Percentiles rank a stretch among this genome's conserved stretches.
phyloP scores from a whole-genome alignment of 2,888 invertebrate species.

The Hyposoter didymator region DNA sequence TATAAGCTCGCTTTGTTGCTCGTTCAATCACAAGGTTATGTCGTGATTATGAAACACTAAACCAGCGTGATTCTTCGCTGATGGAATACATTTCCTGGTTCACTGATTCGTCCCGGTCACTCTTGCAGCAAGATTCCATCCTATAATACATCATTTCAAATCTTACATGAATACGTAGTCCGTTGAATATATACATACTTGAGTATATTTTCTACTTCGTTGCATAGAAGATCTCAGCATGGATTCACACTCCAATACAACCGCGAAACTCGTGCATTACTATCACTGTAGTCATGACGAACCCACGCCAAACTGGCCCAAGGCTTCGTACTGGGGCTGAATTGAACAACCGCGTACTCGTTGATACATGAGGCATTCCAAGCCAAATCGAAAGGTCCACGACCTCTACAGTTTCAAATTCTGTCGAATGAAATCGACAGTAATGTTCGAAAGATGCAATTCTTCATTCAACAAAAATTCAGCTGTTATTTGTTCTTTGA shows the following conservation, averaged over 20 bases:
- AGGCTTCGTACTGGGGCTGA: constrained; percentile 59
- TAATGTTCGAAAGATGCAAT: neutral
- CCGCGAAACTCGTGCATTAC: constrained; percentile 14
- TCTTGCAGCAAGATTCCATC: neutral
- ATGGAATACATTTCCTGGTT: constrained; percentile 5
- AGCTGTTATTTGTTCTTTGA: neutral
- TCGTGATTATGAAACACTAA: constrained; percentile 1
- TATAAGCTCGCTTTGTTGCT: neutral
- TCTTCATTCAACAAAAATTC: neutral
- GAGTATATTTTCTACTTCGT: constrained; percentile 10
- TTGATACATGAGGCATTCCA: constrained; percentile 9
- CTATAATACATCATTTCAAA: constrained; percentile 1
- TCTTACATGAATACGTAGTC: constrained; percentile 2
- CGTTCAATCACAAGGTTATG: constrained; percentile 7
- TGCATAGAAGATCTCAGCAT: constrained; percentile 16
- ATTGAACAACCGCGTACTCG: constrained; percentile 52
- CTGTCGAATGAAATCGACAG: neutral
- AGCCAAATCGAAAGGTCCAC: neutral
- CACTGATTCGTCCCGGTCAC: constrained; percentile 6
- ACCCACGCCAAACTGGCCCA: constrained; percentile 53
- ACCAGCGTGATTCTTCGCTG: constrained; percentile 4
- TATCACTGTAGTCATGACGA: neutral
- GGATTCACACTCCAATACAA: constrained; percentile 14
- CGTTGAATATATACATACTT: neutral
- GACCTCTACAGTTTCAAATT: neutral